These are phyloP conservation scores for Hydrotaea cyrtoneurina DNA, from an alignment of 2,888 invertebrate genomes.

Conservation along the genomic window DNA sequence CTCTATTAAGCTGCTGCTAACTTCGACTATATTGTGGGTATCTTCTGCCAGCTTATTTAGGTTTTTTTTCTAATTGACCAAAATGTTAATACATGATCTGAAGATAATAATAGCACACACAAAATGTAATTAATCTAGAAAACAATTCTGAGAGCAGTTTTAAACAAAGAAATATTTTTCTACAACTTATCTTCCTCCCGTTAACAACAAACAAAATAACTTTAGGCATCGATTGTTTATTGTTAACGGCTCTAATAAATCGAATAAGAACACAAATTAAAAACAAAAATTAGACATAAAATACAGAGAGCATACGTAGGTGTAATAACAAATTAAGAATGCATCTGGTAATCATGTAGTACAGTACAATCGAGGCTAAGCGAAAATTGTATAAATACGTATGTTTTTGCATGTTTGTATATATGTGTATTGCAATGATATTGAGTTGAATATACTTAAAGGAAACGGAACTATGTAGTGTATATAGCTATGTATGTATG, in stretches of 20 bases:
- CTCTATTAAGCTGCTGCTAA: no score
- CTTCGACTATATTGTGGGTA: no score
- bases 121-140: background rate
- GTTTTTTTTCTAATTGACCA: background rate
- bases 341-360: background rate
- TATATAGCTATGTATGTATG: background rate
- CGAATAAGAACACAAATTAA: background rate
- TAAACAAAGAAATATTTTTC: no score
- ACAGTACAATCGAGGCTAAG: slow-evolving; percentile 1
- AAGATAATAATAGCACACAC: background rate
- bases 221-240: no score
- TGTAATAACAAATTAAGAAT: background rate
- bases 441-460: background rate
- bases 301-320: background rate
- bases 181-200: no score
- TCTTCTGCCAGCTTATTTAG: background rate
- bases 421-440: background rate
- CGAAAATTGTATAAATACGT: background rate
- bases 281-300: no score
- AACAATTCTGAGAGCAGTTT: background rate
- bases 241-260: background rate
- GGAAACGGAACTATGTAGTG: background rate
- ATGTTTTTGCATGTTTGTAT: background rate
- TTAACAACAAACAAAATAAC: no score
- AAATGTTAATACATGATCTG: background rate